These are phyloP conservation scores for Apostichopus japonicus DNA, from an alignment of 35 echinoderm and acorn worm genomes.

Conservation along the genomic window DNA sequence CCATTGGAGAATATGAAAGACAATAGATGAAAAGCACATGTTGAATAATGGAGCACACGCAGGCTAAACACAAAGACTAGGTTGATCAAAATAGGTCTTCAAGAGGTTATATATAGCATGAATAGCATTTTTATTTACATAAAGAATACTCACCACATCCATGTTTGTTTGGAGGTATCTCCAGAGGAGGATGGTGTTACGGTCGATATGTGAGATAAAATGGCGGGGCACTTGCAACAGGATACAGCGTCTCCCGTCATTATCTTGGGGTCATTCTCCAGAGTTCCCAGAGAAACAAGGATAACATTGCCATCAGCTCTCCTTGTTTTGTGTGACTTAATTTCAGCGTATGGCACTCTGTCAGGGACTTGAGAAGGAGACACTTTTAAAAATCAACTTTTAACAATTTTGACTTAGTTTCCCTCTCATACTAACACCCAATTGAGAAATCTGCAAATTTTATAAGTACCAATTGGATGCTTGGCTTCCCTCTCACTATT, in stretches of 20 bases:
- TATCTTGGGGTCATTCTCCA: slow-evolving; percentile 86
- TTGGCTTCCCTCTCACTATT: no score
- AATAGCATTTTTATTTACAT: no score
- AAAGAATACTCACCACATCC: slow-evolving; percentile 81
- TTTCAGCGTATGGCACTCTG: neutral
- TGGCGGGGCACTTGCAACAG: slow-evolving; percentile 70
- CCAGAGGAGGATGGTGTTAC: neutral
- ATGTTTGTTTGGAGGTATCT: slow-evolving; percentile 42
- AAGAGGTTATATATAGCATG: no score
- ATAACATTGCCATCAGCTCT: slow-evolving; percentile 85
- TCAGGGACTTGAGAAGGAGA: no score
- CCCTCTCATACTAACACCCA: no score
- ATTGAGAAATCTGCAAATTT: no score
- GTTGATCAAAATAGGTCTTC: no score
- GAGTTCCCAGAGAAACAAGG: slow-evolving; percentile 81
- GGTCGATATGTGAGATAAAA: slow-evolving; percentile 68
- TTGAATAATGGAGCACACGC: no score
- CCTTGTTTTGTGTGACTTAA: neutral
- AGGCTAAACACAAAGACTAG: no score
- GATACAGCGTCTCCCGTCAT: slow-evolving; percentile 85
- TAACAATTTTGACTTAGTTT: no score
- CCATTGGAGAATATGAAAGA: no score
- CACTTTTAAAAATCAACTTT: neutral
- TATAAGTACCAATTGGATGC: neutral
- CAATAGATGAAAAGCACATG: no score